A percentile compares a stretch with the other conserved stretches of the same genome.
These are phyloP conservation scores for Lamprologus tigripictilis DNA, from an alignment of 2,113 vertebrate species.

Conservation along the genomic window DNA sequence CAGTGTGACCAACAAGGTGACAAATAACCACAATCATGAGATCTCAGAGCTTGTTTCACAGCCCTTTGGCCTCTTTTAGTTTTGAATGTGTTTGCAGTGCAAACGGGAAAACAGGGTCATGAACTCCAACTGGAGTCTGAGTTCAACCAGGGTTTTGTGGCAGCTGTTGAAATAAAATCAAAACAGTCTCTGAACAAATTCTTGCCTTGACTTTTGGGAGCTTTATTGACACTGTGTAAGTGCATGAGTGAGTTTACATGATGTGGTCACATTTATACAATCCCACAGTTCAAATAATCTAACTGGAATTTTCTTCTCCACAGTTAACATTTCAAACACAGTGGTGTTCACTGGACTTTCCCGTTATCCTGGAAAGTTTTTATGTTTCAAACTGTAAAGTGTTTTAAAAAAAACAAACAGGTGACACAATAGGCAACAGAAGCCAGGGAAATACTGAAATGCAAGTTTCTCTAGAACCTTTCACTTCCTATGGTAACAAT, in stretches of 20 bases:
- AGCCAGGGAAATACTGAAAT: neutral
- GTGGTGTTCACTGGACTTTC: neutral
- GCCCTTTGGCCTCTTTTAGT: neutral
- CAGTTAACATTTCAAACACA: neutral
- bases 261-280: neutral
- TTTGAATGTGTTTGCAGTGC: neutral
- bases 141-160: neutral
- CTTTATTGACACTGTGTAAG: neutral
- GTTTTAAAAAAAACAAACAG: neutral
- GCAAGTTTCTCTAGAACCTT: neutral
- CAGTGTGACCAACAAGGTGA: neutral
- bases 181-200: neutral
- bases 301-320: neutral
- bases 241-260: neutral
- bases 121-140: neutral
- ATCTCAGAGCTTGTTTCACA: neutral
- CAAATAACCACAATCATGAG: neutral
- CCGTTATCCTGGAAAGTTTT: neutral
- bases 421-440: neutral
- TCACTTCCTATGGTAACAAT: neutral
- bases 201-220: neutral
- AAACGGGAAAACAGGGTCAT: neutral
- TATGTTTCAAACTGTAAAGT: neutral
- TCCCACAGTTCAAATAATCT: neutral
- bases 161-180: neutral